Conservation (phyloP, 2,888 invertebrate species). For the Melanotus villosus region DNA sequence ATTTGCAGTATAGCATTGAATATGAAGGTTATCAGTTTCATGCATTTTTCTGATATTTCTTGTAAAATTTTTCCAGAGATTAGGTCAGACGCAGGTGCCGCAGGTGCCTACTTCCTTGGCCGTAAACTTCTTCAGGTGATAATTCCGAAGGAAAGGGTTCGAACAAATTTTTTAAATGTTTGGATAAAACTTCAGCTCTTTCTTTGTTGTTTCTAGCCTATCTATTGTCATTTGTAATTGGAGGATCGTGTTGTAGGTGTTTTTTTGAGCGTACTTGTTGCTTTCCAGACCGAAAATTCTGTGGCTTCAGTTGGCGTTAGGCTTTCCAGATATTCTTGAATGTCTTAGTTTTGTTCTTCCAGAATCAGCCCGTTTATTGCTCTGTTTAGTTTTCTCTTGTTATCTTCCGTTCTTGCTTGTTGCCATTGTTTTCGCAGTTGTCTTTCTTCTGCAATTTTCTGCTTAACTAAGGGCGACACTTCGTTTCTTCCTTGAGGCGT, state of each 20-base stretch:
- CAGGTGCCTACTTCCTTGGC: too few relatives aligned
- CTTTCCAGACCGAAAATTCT: background rate
- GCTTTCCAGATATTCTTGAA: slow-evolving; percentile 10
- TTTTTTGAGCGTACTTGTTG: background rate
- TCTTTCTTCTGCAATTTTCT: background rate
- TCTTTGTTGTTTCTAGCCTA: slow-evolving; percentile 5
- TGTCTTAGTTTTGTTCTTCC: slow-evolving; percentile 3
- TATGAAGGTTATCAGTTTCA: background rate
- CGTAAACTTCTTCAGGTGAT: background rate
- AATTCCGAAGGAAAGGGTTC: background rate
- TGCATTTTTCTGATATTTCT: background rate
- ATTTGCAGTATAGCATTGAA: background rate
- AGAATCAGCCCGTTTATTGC: background rate
- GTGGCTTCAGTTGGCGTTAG: background rate
- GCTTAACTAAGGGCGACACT: background rate
- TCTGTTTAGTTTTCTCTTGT: slow-evolving; percentile 1
- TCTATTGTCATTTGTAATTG: background rate
- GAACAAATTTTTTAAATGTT: too few relatives aligned
- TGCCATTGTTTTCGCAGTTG: slow-evolving; percentile 13
- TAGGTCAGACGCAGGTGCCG: too few relatives aligned
- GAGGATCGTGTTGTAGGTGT: slow-evolving; percentile 3
- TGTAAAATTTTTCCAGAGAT: background rate
- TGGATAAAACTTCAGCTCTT: background rate
- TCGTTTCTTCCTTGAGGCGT: background rate
- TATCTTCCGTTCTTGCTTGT: slow-evolving; percentile 7